Evolutionary conservation across 23 tunicate species (phyloP).

Genomic region (Phallusia fumigata): DNA sequence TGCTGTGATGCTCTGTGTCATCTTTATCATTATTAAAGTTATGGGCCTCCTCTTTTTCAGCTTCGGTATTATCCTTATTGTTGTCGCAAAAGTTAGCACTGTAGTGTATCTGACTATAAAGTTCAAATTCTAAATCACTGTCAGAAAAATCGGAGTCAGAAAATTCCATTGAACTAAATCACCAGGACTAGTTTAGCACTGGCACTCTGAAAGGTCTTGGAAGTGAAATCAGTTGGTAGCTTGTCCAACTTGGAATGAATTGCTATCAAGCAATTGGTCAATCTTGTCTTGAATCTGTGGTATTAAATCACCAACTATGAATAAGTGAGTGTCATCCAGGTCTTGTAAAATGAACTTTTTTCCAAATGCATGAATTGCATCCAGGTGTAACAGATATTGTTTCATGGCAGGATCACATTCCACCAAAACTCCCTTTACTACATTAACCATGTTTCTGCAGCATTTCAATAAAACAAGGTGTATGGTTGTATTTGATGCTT

Average conservation of each 20-base stretch:
- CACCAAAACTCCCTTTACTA: slow-evolving; percentile 78
- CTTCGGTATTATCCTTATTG: not conserved
- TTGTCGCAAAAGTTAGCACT: not conserved
- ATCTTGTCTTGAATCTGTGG: slow-evolving; percentile 66
- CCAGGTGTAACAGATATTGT: slow-evolving; percentile 84
- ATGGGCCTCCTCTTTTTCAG: not conserved
- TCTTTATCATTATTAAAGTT: not conserved
- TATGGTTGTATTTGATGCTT: too few species aligned
- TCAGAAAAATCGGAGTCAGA: slow-evolving; percentile 29
- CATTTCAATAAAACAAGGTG: too few species aligned
- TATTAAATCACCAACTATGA: slow-evolving; percentile 63
- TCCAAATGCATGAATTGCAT: slow-evolving; percentile 64
- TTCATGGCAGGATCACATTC: slow-evolving; percentile 95
- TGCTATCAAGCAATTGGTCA: slow-evolving; percentile 78
- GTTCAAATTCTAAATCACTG: slow-evolving; percentile 50
- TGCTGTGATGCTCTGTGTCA: not conserved
- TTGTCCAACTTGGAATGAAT: slow-evolving; percentile 86
- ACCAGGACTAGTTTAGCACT: not conserved
- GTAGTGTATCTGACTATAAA: slow-evolving; percentile 52
- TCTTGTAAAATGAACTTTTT: slow-evolving; percentile 84
- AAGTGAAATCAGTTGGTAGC: not conserved
- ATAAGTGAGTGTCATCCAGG: slow-evolving; percentile 88
- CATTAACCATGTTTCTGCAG: slow-evolving; percentile 70
- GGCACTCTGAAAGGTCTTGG: too few species aligned
- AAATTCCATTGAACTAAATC: not conserved